phyloP scores from a whole-genome alignment of 23 tunicate species.

The Clavelina lepadiformis region DNA sequence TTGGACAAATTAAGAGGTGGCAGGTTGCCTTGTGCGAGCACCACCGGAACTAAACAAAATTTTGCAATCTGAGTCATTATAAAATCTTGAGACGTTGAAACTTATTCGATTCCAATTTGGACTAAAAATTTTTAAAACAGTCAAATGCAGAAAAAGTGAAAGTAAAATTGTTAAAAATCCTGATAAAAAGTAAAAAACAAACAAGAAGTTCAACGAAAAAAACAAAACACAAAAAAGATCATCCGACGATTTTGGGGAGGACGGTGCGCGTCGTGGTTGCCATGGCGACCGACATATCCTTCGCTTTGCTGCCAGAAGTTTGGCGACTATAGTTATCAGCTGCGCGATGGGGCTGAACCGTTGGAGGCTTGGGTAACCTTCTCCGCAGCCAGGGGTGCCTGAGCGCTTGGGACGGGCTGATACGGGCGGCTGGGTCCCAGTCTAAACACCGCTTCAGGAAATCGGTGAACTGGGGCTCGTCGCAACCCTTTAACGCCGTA shows the following conservation, averaged over 20 bases:
- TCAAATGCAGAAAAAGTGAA: no score
- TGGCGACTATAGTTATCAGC: slow-evolving; percentile 41
- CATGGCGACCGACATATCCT: slow-evolving; percentile 55
- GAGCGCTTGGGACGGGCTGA: slow-evolving; percentile 94
- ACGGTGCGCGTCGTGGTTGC: slow-evolving; percentile 71
- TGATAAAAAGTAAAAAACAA: no score
- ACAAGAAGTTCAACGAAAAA: no score
- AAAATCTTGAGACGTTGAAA: no score
- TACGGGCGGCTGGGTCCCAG: slow-evolving; percentile 89
- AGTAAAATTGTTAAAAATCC: no score
- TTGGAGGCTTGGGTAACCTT: slow-evolving; percentile 86
- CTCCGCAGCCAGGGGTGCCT: slow-evolving; percentile 96
- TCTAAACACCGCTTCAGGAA: slow-evolving; percentile 87
- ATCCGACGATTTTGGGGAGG: slow-evolving; percentile 84
- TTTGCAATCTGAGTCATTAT: no score
- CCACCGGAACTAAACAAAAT: no score
- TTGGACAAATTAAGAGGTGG: no score
- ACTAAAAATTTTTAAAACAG: no score
- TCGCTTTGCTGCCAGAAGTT: slow-evolving; percentile 46
- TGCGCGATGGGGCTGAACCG: slow-evolving; percentile 2
- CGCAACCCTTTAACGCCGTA: slow-evolving; percentile 89
- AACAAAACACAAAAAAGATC: no score
- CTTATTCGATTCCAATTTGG: no score
- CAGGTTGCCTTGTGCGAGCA: no score
- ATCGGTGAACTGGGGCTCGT: slow-evolving; percentile 86